Base-by-base conservation (phyloP, 2,113 vertebrate species). In the Lipotes vexillifer region DNA sequence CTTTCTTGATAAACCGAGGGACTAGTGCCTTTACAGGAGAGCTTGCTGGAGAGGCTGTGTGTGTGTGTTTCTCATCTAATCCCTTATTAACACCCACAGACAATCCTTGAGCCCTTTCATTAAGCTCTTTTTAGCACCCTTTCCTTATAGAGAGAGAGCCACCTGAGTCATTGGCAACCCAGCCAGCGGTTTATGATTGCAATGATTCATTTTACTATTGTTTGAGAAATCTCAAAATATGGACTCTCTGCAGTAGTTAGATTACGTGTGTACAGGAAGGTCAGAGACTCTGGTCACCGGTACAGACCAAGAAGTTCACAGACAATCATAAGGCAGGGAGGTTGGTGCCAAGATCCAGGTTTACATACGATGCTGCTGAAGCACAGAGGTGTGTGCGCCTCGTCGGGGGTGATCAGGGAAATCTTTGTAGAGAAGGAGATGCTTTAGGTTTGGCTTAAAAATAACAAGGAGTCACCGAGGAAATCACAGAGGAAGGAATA, bases 261-360 rank as follows among this genome's bases (percentile, higher is more conserved):
- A 38, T 75, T 29, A 25, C 1, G 0, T 14, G 2, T 14, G 2
- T 15, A 44, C 49, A 38, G 8, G 52, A 33, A 0, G 0, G 12
- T 7, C 31, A 49, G 13, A 27, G 44, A 23, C 65, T 65, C 41
- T 0, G 0, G 44, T 77, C 49, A 25, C 27, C 4, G 3, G 20
- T 7, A 4, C n/a, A 84, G 38, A 87, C 46, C 31, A 38, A 27
- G 61, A 78, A 13, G 46, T 46, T 78, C 57, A 74, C 9, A n/a
- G 33, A 52, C 27, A 29, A 46, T 66, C 31, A 17, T 36, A 33
- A 55, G 31, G 71, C 6, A 29, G 3, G 6, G 59, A 3, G 3
- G 38, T 33, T 0, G 0, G 20, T 69, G 41, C 65, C 52, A 44
- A 66, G 25, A n/a, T 65, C n/a, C 14, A 74, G 41, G 44, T 65